Percentiles rank a stretch among this genome's conserved stretches.
These are phyloP conservation scores for Microtus oregoni DNA, from an alignment of 2,113 vertebrate species.

Conservation along the genomic window DNA sequence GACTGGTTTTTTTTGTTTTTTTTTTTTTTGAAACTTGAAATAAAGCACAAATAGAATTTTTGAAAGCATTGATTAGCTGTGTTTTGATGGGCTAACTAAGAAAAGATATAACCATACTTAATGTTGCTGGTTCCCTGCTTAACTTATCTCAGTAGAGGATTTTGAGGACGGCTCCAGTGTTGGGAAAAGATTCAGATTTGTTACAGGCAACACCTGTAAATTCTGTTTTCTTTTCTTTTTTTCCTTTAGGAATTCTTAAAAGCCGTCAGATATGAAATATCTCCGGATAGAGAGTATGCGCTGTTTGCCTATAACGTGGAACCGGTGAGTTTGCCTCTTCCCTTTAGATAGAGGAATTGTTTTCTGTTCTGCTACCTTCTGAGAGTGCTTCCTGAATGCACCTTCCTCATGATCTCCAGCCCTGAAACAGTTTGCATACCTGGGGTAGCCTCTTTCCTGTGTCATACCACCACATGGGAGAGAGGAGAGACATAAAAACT, in stretches of 20 bases:
- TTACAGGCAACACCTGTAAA: not conserved
- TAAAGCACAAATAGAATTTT: not conserved
- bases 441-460: conserved; percentile 40
- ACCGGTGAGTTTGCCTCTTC: conserved; percentile 89
- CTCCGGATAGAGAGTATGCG: conserved; percentile 95
- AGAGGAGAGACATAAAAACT: conserved; percentile 66
- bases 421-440: not conserved
- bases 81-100: not conserved
- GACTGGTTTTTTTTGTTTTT: not conserved
- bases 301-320: conserved; percentile 95
- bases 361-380: not conserved
- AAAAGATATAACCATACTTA: not conserved
- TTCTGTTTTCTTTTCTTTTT: conserved; percentile 63
- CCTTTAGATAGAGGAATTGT: not conserved
- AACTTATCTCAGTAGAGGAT: not conserved
- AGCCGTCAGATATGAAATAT: conserved; percentile 95
- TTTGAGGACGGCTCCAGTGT: not conserved
- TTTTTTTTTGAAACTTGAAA: not conserved
- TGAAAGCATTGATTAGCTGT: not conserved
- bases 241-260: conserved; percentile 93
- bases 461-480: conserved; percentile 85
- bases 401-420: not conserved
- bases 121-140: too few relatives aligned
- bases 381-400: not conserved
- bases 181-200: too few relatives aligned